phyloP scores from a whole-genome alignment of 1,140 invertebrate genomes.

The Lordiphosa stackelbergi region DNA sequence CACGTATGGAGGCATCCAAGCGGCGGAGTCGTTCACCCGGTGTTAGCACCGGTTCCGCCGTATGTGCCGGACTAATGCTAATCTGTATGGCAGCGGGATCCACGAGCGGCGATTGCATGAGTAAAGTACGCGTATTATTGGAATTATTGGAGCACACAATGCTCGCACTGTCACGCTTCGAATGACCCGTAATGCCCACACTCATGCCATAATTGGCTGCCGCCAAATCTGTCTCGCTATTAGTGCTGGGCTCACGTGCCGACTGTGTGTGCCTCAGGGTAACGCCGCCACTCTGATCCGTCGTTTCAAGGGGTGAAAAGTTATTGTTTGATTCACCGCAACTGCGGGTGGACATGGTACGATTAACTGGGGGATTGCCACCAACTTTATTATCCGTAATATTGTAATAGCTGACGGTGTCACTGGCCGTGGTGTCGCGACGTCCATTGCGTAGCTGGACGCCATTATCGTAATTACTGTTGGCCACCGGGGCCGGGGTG shows the following conservation, averaged over 20 bases:
- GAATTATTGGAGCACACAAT: constrained; percentile 78
- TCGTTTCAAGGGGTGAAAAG: constrained; percentile 30
- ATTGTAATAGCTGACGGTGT: constrained; percentile 46
- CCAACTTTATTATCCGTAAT: constrained; percentile 46
- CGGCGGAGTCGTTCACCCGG: constrained; percentile 84
- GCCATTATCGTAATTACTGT: constrained; percentile 52
- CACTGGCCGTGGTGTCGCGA: constrained; percentile 36
- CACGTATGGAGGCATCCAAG: constrained; percentile 84
- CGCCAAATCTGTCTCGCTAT: constrained; percentile 5
- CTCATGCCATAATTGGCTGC: constrained; percentile 34
- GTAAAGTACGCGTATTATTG: constrained; percentile 72
- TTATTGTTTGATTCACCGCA: constrained; percentile 65
- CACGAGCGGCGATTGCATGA: constrained; percentile 82
- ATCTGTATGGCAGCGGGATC: constrained; percentile 89
- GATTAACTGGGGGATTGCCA: constrained; percentile 38
- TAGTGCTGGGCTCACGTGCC: constrained; percentile 49
- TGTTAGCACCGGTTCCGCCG: constrained; percentile 87
- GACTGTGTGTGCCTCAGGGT: constrained; percentile 68
- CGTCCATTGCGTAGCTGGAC: constrained; percentile 44
- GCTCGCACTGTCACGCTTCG: constrained; percentile 77
- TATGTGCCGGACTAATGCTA: constrained; percentile 84
- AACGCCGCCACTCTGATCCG: constrained; percentile 37
- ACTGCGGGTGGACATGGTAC: constrained; percentile 68
- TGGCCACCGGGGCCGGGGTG: constrained; percentile 47
- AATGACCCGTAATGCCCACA: constrained; percentile 59